phyloP scores from a whole-genome alignment of 1,140 invertebrate genomes.

The Paraescarpia echinospica region DNA sequence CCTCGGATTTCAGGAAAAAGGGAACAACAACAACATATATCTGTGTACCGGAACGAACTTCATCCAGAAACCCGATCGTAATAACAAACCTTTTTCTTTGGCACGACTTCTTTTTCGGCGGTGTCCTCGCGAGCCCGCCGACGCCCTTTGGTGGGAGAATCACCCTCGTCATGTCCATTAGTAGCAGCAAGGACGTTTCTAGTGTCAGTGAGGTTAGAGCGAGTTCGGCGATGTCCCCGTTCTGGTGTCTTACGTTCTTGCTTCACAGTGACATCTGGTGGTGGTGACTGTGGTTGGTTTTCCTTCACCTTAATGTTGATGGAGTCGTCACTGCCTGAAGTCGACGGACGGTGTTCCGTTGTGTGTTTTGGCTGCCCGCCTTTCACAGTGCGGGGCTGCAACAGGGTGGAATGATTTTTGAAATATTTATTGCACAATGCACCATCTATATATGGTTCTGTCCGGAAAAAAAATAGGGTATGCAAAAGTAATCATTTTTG shows the following conservation, averaged over 20 bases:
- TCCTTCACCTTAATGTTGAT: neutral
- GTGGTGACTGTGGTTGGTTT: neutral
- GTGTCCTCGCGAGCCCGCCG: neutral
- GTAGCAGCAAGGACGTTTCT: neutral
- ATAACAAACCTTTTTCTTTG: neutral
- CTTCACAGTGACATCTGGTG: neutral
- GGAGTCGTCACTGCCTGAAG: neutral
- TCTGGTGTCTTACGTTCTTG: neutral
- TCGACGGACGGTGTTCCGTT: neutral
- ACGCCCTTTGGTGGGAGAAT: neutral
- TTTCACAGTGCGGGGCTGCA: neutral
- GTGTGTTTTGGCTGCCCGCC: neutral
- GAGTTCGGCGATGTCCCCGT: neutral
- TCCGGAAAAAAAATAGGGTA: too few species aligned
- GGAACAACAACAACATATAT: neutral
- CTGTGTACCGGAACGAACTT: too few species aligned
- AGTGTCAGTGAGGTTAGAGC: neutral
- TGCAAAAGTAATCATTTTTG: too few species aligned
- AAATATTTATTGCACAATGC: too few species aligned
- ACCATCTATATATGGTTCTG: too few species aligned
- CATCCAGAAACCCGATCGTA: neutral
- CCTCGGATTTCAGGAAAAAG: too few species aligned
- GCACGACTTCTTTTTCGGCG: neutral
- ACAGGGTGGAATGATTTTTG: neutral
- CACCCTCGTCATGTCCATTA: neutral